phyloP scores from a whole-genome alignment of 2,888 invertebrate genomes.

The Sympetrum striolatum region DNA sequence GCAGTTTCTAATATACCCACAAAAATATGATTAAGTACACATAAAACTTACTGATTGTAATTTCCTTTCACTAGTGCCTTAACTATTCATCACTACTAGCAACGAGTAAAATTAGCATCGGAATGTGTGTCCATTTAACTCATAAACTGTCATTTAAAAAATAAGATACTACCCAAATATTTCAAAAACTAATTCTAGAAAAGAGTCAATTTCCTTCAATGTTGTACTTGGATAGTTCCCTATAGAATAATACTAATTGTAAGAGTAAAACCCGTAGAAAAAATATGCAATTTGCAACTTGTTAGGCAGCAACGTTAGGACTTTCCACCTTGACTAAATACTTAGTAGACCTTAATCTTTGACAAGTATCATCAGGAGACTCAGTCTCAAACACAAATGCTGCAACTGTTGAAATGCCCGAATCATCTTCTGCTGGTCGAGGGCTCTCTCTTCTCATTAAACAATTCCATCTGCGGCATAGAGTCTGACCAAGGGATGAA shows the following conservation, averaged over 20 bases:
- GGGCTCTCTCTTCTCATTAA: constrained; percentile 51
- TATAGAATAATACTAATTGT: constrained; percentile 5
- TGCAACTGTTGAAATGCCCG: constrained; percentile 51
- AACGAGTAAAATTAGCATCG: neutral
- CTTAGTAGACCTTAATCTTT: neutral
- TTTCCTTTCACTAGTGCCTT: too few species aligned
- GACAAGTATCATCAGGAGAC: constrained; percentile 66
- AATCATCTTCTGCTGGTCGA: constrained; percentile 48
- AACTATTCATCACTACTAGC: neutral
- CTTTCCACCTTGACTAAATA: neutral
- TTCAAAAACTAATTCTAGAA: neutral
- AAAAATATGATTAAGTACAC: too few species aligned
- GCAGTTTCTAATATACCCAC: too few species aligned
- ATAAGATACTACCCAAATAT: neutral
- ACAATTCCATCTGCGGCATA: constrained; percentile 58
- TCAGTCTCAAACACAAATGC: constrained; percentile 66
- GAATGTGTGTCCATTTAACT: neutral
- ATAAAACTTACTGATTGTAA: too few species aligned
- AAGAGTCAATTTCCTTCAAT: neutral
- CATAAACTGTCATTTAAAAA: neutral
- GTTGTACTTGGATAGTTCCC: neutral
- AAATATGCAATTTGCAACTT: neutral
- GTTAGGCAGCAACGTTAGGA: neutral
- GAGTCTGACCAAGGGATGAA: constrained; percentile 63
- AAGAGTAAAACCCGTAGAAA: neutral